Conservation (phyloP, 2,888 invertebrate species). For the Oligia fasciuncula region DNA sequence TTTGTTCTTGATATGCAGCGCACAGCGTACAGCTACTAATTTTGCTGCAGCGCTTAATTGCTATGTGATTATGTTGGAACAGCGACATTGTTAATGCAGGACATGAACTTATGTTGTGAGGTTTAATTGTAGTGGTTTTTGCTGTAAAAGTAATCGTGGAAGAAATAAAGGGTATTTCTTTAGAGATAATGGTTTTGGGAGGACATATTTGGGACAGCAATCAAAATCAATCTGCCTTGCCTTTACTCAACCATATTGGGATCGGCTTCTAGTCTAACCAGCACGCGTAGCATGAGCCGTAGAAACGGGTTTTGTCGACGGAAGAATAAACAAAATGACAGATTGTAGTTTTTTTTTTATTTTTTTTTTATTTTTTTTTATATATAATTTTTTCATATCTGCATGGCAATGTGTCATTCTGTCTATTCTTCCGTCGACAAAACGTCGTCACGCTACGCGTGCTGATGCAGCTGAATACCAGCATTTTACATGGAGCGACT, state of each 20-base stretch:
- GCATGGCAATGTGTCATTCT: too few species aligned
- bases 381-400: too few species aligned
- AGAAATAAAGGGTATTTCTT: background rate
- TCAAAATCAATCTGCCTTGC: background rate
- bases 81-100: constrained; percentile 25
- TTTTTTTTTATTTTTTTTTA: too few species aligned
- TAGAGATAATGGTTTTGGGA: background rate
- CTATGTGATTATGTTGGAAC: constrained; percentile 33
- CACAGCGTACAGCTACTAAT: constrained; percentile 39
- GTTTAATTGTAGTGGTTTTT: background rate
- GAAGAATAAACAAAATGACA: too few species aligned
- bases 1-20: constrained; percentile 39
- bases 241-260: background rate
- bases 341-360: too few species aligned
- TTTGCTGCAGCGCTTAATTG: constrained; percentile 46
- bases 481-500: too few species aligned
- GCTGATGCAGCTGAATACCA: too few species aligned
- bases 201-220: background rate
- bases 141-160: background rate
- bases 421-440: too few species aligned
- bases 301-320: too few species aligned
- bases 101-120: constrained; percentile 9
- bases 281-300: too few species aligned
- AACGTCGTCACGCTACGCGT: too few species aligned
- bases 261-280: too few species aligned